Evolutionary conservation across 2,888 invertebrate genomes (phyloP).

Genomic region (Elysia crispata): DNA sequence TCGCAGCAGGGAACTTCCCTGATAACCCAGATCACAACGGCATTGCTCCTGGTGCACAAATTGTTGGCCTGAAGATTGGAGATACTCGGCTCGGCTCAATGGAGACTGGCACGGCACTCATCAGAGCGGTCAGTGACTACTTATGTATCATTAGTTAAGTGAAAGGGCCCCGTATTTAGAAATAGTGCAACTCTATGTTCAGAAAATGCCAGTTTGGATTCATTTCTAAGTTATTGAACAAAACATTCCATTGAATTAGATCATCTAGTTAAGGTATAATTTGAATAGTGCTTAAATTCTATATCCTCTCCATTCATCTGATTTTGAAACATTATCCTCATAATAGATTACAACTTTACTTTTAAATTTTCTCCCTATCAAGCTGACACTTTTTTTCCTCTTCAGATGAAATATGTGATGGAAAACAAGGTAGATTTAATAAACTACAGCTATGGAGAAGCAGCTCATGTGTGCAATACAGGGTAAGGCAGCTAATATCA

Average conservation of each 20-base stretch:
- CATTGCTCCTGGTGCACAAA: conserved; percentile 96
- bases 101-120: conserved; percentile 97
- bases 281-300: no score
- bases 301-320: no score
- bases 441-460: conserved; percentile 99
- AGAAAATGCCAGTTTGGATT: no score
- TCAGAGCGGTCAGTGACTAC: conserved; percentile 87
- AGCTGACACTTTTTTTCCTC: conserved; percentile 46
- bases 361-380: not conserved
- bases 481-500: conserved; percentile 86
- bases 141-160: not conserved
- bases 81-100: conserved; percentile 94
- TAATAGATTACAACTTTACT: no score
- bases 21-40: conserved; percentile 93
- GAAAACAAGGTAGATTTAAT: conserved; percentile 86
- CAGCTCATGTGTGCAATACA: conserved; percentile 91
- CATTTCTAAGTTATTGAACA: no score
- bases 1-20: conserved; percentile 93
- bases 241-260: no score
- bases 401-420: conserved; percentile 79
- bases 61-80: conserved; percentile 93
- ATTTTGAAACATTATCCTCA: no score
- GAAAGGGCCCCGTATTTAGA: no score
- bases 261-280: no score
- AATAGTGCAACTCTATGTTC: no score